phyloP scores from a whole-genome alignment of 2,113 vertebrate species.

The Penelope pileata region DNA sequence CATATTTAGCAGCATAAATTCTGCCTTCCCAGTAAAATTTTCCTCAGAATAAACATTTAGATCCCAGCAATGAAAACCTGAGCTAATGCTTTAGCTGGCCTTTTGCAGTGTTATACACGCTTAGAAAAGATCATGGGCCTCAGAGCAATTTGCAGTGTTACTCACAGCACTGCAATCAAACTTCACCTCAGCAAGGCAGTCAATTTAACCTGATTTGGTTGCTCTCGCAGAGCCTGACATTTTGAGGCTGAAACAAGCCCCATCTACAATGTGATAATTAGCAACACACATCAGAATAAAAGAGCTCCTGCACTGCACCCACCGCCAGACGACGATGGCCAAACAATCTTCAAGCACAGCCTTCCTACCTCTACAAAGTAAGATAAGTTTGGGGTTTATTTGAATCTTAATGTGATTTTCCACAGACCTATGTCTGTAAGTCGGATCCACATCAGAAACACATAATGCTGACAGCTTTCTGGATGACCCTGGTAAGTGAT shows the following conservation, averaged over 20 bases:
- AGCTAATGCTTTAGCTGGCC: background rate
- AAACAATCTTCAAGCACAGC: background rate
- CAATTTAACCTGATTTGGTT: conserved; percentile 34
- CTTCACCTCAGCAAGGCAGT: background rate
- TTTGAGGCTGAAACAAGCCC: background rate
- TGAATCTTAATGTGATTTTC: background rate
- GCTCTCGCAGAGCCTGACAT: conserved; percentile 22
- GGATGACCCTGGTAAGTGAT: background rate
- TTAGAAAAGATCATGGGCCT: background rate
- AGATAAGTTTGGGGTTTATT: background rate
- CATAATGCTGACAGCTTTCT: background rate
- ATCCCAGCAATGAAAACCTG: background rate
- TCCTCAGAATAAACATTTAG: conserved; percentile 16
- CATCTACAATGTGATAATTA: background rate
- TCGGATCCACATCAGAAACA: background rate
- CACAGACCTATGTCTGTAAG: background rate
- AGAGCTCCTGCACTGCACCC: background rate
- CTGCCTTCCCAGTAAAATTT: background rate
- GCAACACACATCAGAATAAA: background rate
- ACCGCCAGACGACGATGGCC: background rate
- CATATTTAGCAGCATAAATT: background rate
- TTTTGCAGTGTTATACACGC: background rate
- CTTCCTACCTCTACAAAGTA: background rate
- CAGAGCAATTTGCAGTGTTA: background rate
- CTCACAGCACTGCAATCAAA: background rate